These are phyloP conservation scores for Gnathonemus longibarbis DNA, from an alignment of 2,113 vertebrate genomes.

Conservation along the genomic window DNA sequence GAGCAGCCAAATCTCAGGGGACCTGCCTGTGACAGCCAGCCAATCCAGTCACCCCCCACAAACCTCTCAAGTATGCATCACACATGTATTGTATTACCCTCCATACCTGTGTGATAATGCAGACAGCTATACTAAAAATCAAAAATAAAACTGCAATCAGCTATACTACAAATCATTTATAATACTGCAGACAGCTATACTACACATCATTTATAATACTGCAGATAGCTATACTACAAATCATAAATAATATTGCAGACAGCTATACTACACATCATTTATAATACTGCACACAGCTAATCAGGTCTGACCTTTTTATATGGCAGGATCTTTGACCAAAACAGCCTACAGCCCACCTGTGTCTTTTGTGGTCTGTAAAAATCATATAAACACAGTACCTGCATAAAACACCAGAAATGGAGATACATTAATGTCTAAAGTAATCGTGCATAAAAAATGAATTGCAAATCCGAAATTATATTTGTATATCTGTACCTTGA, in stretches of 20 bases:
- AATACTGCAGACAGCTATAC: too few species aligned
- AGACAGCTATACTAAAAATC: neutral
- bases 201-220: too few species aligned
- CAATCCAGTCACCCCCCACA: neutral
- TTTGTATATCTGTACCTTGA: too few species aligned
- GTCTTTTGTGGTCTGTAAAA: neutral
- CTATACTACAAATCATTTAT: too few species aligned
- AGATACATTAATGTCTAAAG: too few species aligned
- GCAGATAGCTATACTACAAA: too few species aligned
- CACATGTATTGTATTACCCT: too few species aligned
- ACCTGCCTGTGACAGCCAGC: neutral
- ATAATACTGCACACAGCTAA: neutral
- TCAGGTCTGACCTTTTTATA: neutral
- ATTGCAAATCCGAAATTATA: too few species aligned
- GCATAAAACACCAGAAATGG: too few species aligned
- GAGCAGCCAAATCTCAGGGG: conserved; percentile 20
- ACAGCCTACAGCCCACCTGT: neutral
- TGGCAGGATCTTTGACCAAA: neutral
- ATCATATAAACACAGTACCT: too few species aligned
- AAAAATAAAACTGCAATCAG: neutral
- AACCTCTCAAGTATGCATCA: neutral
- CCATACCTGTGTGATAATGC: neutral
- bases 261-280: neutral
- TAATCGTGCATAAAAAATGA: too few species aligned
- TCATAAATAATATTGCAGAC: too few species aligned